A percentile compares a stretch with the other conserved stretches of the same genome.
These are phyloP conservation scores for Sympetrum striolatum DNA, from an alignment of 2,888 invertebrate species.

Conservation along the genomic window DNA sequence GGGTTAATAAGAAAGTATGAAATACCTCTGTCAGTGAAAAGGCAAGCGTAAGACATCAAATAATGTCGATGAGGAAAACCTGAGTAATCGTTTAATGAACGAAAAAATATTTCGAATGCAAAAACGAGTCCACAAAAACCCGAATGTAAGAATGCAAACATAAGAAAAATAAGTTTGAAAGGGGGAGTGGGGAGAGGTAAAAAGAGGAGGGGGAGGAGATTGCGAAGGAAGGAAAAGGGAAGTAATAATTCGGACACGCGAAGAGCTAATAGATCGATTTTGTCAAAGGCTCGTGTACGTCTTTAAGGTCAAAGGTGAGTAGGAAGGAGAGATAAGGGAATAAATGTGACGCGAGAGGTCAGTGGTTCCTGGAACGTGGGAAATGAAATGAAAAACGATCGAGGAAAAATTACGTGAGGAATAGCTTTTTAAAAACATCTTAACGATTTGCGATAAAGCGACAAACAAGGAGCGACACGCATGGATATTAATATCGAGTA, in stretches of 20 bases:
- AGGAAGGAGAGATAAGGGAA: background rate
- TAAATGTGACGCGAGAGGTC: background rate
- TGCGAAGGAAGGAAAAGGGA: background rate
- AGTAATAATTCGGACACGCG: constrained; percentile 29
- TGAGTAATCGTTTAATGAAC: too few relatives aligned
- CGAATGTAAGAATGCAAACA: background rate
- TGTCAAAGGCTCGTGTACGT: constrained; percentile 18
- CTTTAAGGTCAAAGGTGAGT: constrained; percentile 29
- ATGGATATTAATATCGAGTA: background rate
- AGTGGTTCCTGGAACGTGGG: background rate
- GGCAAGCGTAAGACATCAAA: too few relatives aligned
- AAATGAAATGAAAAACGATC: background rate
- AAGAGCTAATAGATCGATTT: constrained; percentile 43
- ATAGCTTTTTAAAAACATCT: background rate
- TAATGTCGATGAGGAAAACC: too few relatives aligned
- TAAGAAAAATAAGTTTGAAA: background rate
- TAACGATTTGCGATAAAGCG: background rate
- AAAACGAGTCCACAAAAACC: background rate
- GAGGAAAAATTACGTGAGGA: background rate
- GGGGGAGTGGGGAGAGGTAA: background rate
- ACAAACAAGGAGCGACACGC: background rate
- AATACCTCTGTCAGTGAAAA: too few relatives aligned
- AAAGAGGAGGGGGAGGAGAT: background rate
- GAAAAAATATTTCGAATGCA: background rate
- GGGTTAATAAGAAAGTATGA: too few relatives aligned